Conservation (phyloP, 2,797 vertebrate species). For the Anguilla marmorata region DNA sequence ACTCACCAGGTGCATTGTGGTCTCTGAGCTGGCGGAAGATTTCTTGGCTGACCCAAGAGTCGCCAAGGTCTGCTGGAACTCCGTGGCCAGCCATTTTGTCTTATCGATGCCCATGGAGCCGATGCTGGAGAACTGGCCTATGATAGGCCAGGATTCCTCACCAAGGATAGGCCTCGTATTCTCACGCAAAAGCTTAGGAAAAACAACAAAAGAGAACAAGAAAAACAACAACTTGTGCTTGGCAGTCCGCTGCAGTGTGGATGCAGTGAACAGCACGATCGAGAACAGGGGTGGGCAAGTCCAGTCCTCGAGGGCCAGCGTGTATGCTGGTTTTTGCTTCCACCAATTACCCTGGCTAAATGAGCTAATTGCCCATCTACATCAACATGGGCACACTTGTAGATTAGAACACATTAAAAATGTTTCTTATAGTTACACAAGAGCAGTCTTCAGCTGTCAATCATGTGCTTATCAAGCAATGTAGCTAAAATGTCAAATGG, state of each 20-base stretch:
- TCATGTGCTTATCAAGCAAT: too few relatives aligned
- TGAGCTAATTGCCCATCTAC: neutral
- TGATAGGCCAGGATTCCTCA: slow-evolving; percentile 80
- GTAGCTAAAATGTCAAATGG: too few relatives aligned
- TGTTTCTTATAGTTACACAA: too few relatives aligned
- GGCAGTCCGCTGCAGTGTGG: neutral
- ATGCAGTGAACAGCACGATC: neutral
- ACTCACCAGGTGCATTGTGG: slow-evolving; percentile 82
- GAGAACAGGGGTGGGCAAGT: neutral
- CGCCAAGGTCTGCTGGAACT: slow-evolving; percentile 87
- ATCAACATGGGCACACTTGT: too few relatives aligned
- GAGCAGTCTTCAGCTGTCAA: too few relatives aligned
- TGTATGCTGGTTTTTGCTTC: neutral
- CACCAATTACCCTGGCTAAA: neutral
- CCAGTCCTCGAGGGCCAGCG: neutral
- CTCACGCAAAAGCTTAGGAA: slow-evolving; percentile 77
- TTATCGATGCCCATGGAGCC: slow-evolving; percentile 91
- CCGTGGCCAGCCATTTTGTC: slow-evolving; percentile 89
- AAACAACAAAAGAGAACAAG: neutral
- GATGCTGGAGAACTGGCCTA: slow-evolving; percentile 97
- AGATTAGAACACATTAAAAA: too few relatives aligned
- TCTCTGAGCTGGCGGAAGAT: slow-evolving; percentile 55
- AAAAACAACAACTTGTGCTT: neutral
- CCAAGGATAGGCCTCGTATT: slow-evolving; percentile 60
- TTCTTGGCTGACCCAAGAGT: slow-evolving; percentile 64